These are phyloP conservation scores for Drosophila yooni DNA, from an alignment of 2,888 invertebrate species.

Conservation along the genomic window DNA sequence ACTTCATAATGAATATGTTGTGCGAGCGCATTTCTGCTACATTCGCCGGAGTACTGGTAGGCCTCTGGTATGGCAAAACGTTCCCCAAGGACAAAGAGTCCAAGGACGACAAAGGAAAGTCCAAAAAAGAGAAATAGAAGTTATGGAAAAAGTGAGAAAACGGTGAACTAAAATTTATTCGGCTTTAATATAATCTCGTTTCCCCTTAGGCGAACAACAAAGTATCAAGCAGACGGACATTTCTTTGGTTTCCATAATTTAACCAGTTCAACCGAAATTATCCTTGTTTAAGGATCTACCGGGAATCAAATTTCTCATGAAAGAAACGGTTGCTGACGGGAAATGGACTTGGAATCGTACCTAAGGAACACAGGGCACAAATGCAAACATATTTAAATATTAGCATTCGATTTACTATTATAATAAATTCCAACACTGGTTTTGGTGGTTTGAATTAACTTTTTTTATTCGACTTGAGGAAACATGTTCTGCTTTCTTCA, in stretches of 20 bases:
- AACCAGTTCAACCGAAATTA: neutral
- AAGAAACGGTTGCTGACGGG: neutral
- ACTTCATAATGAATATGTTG: slow-evolving; percentile 50
- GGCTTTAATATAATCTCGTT: neutral
- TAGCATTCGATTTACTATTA: neutral
- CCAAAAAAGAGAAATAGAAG: slow-evolving; percentile 30
- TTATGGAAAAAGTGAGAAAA: neutral
- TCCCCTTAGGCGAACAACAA: neutral
- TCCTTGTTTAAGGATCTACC: neutral
- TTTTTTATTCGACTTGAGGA: neutral
- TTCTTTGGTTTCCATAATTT: neutral
- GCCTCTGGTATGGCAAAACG: slow-evolving; percentile 62
- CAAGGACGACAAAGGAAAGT: slow-evolving; percentile 16
- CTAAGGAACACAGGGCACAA: no score
- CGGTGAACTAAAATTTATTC: neutral
- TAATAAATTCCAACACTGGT: neutral
- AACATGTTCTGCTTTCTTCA: neutral
- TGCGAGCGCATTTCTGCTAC: slow-evolving; percentile 65
- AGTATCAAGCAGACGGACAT: neutral
- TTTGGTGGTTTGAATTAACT: neutral
- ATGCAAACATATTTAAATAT: neutral
- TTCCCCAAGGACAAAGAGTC: slow-evolving; percentile 35
- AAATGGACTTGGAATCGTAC: no score
- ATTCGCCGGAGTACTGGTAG: slow-evolving; percentile 57
- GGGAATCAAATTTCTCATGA: neutral